phyloP scores from a whole-genome alignment of 2,888 invertebrate genomes.

The Mythimna loreyi region DNA sequence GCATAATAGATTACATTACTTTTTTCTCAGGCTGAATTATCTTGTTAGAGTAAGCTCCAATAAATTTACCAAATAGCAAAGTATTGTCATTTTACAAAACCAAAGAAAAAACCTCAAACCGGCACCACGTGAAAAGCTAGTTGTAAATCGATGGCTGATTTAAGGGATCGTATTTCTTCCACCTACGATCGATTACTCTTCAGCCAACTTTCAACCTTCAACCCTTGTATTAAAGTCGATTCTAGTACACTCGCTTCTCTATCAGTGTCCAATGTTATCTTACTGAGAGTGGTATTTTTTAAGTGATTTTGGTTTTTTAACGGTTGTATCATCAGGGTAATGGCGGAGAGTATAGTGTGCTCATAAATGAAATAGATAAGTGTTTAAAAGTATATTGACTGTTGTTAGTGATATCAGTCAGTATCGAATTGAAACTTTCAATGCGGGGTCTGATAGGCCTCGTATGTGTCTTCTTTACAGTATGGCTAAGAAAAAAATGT shows the following conservation, averaged over 20 bases:
- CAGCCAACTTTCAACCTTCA: constrained; percentile 18
- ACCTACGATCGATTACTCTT: constrained; percentile 20
- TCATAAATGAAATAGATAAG: constrained; percentile 22
- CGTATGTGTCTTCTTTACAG: no score
- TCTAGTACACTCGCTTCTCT: constrained; percentile 10
- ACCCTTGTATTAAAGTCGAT: not conserved
- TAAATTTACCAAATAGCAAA: constrained; percentile 8
- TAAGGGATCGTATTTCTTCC: constrained; percentile 47
- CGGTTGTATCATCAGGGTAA: constrained; percentile 17
- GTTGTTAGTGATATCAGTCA: constrained; percentile 2
- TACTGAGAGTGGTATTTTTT: constrained; percentile 38
- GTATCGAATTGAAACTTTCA: not conserved
- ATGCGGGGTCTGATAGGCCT: no score
- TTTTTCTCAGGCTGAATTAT: not conserved
- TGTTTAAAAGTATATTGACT: constrained; percentile 7
- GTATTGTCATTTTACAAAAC: constrained; percentile 5
- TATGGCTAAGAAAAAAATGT: no score
- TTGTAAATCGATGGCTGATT: constrained; percentile 41
- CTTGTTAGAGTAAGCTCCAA: not conserved
- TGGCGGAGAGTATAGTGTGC: not conserved
- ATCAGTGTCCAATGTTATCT: constrained; percentile 47
- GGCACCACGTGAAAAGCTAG: constrained; percentile 16
- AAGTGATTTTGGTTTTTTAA: constrained; percentile 44
- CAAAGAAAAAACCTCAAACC: not conserved
- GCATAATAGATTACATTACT: no score